These are phyloP conservation scores for Caenorhabditis imperialis DNA, from an alignment of 2,888 invertebrate species.

Conservation along the genomic window DNA sequence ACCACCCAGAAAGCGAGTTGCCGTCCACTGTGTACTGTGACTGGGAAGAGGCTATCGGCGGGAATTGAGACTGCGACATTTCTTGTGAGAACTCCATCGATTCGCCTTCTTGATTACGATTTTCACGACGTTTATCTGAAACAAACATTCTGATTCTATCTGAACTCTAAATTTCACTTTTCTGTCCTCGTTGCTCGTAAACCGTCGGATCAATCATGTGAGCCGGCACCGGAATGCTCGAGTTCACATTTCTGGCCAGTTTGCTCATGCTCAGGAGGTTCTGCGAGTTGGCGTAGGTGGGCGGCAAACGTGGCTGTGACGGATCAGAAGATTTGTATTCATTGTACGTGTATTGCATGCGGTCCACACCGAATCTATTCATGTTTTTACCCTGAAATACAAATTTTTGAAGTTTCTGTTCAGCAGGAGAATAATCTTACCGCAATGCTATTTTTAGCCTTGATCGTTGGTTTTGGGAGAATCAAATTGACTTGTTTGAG, in stretches of 20 bases:
- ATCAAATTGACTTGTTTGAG: conserved; percentile 95
- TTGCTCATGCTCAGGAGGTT: conserved; percentile 42
- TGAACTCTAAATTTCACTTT: conserved; percentile 5
- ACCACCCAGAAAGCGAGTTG: conserved; percentile 46
- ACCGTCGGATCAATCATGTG: conserved; percentile 57
- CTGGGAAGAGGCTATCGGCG: conserved; percentile 8
- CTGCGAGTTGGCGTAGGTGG: conserved; percentile 51
- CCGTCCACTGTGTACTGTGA: conserved; percentile 18
- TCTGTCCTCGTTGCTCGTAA: conserved; percentile 15
- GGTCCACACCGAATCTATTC: conserved; percentile 38
- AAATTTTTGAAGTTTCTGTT: too few relatives aligned
- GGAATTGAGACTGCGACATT: conserved; percentile 26
- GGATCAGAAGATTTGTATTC: conserved; percentile 55
- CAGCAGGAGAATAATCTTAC: conserved; percentile 24
- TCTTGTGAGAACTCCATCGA: conserved; percentile 42
- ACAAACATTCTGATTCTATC: background rate
- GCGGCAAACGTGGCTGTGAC: conserved; percentile 44
- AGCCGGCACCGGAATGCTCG: conserved; percentile 58
- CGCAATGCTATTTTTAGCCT: conserved; percentile 44
- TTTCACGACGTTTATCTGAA: conserved; percentile 34
- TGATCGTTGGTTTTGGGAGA: conserved; percentile 85
- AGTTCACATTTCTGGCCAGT: conserved; percentile 32
- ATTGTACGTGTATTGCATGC: conserved; percentile 55
- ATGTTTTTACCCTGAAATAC: conserved; percentile 26
- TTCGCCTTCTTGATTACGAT: conserved; percentile 32